These are phyloP conservation scores for Chrosomus eos DNA, from an alignment of 2,797 vertebrate genomes.

Conservation along the genomic window DNA sequence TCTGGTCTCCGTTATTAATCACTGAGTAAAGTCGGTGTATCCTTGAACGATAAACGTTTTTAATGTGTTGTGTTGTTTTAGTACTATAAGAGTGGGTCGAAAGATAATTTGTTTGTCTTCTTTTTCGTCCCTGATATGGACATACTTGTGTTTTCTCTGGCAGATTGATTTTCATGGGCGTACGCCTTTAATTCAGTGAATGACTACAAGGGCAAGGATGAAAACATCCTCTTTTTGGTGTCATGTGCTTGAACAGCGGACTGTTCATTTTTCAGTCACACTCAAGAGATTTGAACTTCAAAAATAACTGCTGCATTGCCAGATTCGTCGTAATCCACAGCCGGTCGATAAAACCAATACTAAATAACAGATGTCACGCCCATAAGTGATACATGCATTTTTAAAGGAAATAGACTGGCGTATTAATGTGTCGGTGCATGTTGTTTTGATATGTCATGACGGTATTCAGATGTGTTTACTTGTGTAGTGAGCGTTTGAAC, in stretches of 20 bases:
- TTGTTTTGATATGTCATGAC: slow-evolving; percentile 4
- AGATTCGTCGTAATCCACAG: slow-evolving; percentile 7
- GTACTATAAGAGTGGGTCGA: not conserved
- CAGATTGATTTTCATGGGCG: slow-evolving; percentile 80
- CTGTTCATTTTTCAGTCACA: not conserved
- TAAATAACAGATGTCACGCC: not conserved
- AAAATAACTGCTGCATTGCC: not conserved
- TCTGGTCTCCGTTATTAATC: not conserved
- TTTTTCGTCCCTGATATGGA: slow-evolving; percentile 39
- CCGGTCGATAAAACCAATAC: not conserved
- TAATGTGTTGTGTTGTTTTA: not conserved
- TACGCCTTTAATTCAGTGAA: slow-evolving; percentile 76
- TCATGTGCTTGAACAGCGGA: not conserved
- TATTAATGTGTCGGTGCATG: not conserved
- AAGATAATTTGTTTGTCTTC: not conserved
- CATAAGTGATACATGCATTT: not conserved
- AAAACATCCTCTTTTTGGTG: slow-evolving; percentile 57
- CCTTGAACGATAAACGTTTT: not conserved
- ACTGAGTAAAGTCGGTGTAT: not conserved
- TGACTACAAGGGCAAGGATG: slow-evolving; percentile 70
- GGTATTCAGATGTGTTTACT: slow-evolving; percentile 33
- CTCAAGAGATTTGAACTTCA: not conserved
- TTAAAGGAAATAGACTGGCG: not conserved
- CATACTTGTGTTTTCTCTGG: slow-evolving; percentile 43
- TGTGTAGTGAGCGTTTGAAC: slow-evolving; percentile 5